Base-by-base conservation (phyloP, 2,113 vertebrate species). In the Rhinoderma darwinii region DNA sequence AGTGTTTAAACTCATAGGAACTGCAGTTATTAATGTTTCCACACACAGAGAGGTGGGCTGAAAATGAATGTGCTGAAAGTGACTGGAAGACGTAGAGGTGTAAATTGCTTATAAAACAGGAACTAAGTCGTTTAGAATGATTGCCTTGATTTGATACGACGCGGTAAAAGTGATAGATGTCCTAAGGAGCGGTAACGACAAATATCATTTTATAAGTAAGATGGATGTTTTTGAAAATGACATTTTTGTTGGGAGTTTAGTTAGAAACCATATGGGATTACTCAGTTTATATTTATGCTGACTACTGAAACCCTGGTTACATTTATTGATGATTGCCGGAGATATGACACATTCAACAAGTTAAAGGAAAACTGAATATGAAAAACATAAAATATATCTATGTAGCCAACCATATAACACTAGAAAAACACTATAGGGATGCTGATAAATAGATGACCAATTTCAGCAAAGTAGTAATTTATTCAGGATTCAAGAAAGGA, bases 1-100 rank as follows among this genome's bases (percentile, higher is more conserved):
- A 83, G 75, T 82, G 85, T 91, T 88, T 72, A 89, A 89, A 85
- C 89, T 66, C 86, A 83, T 87, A 78, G 90, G 90, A 90, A 92
- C 87, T 86, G 20, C 90, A 78, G 89, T 86, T 76, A 90, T 89
- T 84, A 89, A 41, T 68, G 87, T 88, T 86, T 91, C 73, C 89
- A 79, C 77, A 44, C 54, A 82, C 68, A 17, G 77, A 41, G 10
- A 82, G 35, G 78, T n/a, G 32, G 68, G 18, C 47, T 56, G 37
- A 73, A 51, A 44, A 77, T 66, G 72, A 85, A 87, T 32, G 66
- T 82, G 68, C 78, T 87, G 77, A 82, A 90, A 86, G 88, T 85
- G 66, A 88, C 72, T 44, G 80, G 84, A 54, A 41, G 89, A 87
- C 88, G 68, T 56, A 70, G 75, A 41, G 56, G 89, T 90, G 81